phyloP scores from a whole-genome alignment of 1,140 invertebrate species.

The Heliothis subflexa region DNA sequence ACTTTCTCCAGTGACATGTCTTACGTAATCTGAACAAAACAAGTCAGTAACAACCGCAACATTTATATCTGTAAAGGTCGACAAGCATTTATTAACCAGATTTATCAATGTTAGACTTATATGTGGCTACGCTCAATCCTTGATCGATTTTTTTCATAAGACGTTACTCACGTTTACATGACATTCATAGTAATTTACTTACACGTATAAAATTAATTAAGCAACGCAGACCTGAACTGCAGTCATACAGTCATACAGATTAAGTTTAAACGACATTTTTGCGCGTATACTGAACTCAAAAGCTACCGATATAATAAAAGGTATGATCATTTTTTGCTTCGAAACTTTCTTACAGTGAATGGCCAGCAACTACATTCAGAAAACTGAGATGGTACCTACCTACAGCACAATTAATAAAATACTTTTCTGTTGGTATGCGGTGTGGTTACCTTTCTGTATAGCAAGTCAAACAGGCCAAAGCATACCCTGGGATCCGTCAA shows the following conservation, averaged over 20 bases:
- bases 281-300: not conserved
- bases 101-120: slow-evolving; percentile 25
- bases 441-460: slow-evolving; percentile 50
- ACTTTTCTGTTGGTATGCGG: slow-evolving; percentile 58
- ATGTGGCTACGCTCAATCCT: slow-evolving; percentile 6
- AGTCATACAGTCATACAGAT: not conserved
- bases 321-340: slow-evolving; percentile 53
- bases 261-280: not conserved
- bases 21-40: slow-evolving; percentile 82
- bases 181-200: not conserved
- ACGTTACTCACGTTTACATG: not conserved
- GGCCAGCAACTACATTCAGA: slow-evolving; percentile 28
- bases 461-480: slow-evolving; percentile 51
- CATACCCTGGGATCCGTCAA: slow-evolving; percentile 66
- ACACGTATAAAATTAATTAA: not conserved
- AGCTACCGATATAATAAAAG: not conserved
- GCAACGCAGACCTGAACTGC: not conserved
- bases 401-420: slow-evolving; percentile 56
- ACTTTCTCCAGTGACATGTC: slow-evolving; percentile 85
- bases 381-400: not conserved
- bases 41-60: slow-evolving; percentile 78
- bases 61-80: slow-evolving; percentile 82
- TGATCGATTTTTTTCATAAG: not conserved
- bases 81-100: slow-evolving; percentile 59
- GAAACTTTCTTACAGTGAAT: slow-evolving; percentile 58